phyloP scores from a whole-genome alignment of 2,888 invertebrate genomes.

The Cataglyphis livida region DNA sequence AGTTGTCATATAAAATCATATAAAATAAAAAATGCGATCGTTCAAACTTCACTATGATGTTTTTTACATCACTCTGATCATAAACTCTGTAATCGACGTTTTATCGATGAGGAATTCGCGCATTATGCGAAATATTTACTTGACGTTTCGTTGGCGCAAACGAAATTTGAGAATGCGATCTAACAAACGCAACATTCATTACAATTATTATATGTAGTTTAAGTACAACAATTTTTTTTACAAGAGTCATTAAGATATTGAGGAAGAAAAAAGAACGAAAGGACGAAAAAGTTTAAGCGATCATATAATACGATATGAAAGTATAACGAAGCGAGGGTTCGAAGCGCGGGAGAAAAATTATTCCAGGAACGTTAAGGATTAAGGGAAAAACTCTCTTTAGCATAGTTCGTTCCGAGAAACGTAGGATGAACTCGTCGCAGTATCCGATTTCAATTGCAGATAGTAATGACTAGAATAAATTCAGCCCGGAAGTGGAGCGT shows the following conservation, averaged over 20 bases:
- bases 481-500: constrained; percentile 36
- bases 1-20: neutral
- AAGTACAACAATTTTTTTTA: constrained; percentile 35
- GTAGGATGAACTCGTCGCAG: neutral
- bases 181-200: constrained; percentile 43
- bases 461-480: constrained; percentile 44
- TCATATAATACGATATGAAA: constrained; percentile 28
- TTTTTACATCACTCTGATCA: neutral
- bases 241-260: constrained; percentile 20
- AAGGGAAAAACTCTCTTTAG: constrained; percentile 13
- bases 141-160: constrained; percentile 11
- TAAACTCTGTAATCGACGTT: neutral
- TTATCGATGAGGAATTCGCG: constrained; percentile 17
- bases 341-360: constrained; percentile 27
- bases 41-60: neutral
- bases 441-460: constrained; percentile 46
- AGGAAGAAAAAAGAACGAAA: neutral
- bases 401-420: neutral
- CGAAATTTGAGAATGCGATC: constrained; percentile 17
- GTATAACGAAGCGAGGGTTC: constrained; percentile 25
- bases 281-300: neutral
- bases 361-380: constrained; percentile 32
- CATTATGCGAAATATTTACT: neutral
- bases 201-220: constrained; percentile 24
- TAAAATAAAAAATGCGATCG: constrained; percentile 7